Evolutionary conservation across 2,797 vertebrate genomes (phyloP).

Genomic region (Zalophus californianus): DNA sequence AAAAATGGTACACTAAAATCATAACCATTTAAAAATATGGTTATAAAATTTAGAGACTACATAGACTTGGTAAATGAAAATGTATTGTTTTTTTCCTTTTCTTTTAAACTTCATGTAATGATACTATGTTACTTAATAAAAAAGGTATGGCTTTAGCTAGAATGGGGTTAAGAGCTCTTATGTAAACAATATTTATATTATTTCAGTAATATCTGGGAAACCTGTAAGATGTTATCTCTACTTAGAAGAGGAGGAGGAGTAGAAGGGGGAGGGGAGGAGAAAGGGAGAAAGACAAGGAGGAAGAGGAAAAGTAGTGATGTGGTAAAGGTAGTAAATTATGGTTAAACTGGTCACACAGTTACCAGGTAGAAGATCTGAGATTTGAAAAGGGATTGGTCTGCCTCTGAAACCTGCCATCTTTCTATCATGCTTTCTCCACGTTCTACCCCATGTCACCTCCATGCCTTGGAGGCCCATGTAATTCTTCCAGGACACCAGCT

Average conservation of each 20-base stretch:
- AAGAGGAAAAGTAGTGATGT: neutral
- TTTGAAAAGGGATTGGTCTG: neutral
- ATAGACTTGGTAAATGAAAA: neutral
- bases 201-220: neutral
- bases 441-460: neutral
- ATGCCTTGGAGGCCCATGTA: neutral
- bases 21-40: neutral
- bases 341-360: neutral
- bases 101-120: neutral
- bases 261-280: accelerated
- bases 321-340: neutral
- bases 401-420: neutral
- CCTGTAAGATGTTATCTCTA: neutral
- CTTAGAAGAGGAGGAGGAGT: neutral
- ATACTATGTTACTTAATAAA: neutral
- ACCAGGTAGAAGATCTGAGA: neutral
- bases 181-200: neutral
- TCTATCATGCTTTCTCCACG: neutral
- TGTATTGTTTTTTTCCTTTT: neutral
- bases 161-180: neutral
- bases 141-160: neutral
- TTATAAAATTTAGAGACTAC: neutral
- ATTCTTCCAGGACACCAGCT: neutral
- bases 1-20: neutral
- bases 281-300: neutral